Base-by-base conservation (phyloP, 2,888 invertebrate species). In the Ectobius pallidus region DNA sequence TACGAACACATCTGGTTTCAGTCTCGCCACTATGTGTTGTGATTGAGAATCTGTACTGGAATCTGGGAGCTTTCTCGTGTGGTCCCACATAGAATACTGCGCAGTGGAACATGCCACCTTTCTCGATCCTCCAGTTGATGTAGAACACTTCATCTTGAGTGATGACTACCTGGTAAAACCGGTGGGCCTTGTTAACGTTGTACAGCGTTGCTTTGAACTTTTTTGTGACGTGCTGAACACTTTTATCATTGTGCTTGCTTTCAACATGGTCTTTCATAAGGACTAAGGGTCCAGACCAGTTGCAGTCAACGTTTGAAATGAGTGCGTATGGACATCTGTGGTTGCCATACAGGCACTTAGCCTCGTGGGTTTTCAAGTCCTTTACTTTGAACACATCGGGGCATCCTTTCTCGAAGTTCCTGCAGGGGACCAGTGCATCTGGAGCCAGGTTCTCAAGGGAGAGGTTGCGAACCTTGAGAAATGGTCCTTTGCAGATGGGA, bases 21-120 rank as follows among this genome's bases (percentile, higher is more conserved):
- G 1, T 16, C 1, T 58, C 32, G 22, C 30, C 58, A 58, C 30
- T 30, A 1, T 58, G 25, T 25, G 58, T 58, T n/a, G 58, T 25
- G 27, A 58, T 58, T 3, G 58, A 30, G 30, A 58, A 58, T 25
- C 58, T 58, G 58, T 58, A 58, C n/a, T 32, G 25, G 30, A n/a
- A 58, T 1, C 30, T n/a, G n/a, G 30, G 4, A 58, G 58, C 16
- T 25, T n/a, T n/a, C 16, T 58, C 32, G 2, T 58, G 0, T 30
- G 58, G 30, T 1, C 58, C 58, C 1, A 58, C 22, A 58, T 58
- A 30, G 4, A 58, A 58, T 25, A 58, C 58, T n/a, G 58, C 58
- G n/a, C 58, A 58, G n/a, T 58, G 27, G 30, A 58, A 58, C 3
- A n/a, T 6, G 14, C 25, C 52, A 16, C 58, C 27, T n/a, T 58